Evolutionary conservation across 2,113 vertebrate genomes (phyloP).

Genomic region (Poecile atricapillus): DNA sequence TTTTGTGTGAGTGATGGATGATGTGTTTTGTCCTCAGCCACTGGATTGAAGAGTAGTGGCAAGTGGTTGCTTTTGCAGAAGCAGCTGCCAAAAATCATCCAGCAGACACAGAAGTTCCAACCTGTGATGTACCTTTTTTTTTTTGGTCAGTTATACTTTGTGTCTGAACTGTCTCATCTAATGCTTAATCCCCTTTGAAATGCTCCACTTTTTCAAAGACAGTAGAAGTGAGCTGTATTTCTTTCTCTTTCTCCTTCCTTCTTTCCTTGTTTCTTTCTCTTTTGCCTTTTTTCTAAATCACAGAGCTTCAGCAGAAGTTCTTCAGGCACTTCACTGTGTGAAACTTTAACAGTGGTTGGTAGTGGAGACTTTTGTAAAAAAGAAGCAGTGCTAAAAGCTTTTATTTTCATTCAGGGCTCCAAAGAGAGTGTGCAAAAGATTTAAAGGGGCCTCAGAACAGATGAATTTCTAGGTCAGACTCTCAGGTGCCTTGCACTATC

Average conservation of each 20-base stretch:
- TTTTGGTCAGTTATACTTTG: neutral
- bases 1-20: accelerated
- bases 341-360: neutral
- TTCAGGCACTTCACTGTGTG: neutral
- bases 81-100: neutral
- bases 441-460: neutral
- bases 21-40: neutral
- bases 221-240: neutral
- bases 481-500: neutral
- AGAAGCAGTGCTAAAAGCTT: neutral
- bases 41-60: neutral
- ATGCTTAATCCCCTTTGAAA: neutral
- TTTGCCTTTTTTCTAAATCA: neutral
- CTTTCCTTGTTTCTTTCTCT: neutral
- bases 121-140: neutral
- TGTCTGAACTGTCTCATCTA: neutral
- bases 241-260: neutral
- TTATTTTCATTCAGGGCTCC: neutral
- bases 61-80: neutral
- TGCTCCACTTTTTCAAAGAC: neutral
- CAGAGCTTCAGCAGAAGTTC: neutral
- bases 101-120: neutral
- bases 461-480: neutral
- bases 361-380: neutral
- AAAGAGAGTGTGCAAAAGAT: neutral